Evolutionary conservation across 2,113 vertebrate genomes (phyloP).

Genomic region (Cisticola juncidis): DNA sequence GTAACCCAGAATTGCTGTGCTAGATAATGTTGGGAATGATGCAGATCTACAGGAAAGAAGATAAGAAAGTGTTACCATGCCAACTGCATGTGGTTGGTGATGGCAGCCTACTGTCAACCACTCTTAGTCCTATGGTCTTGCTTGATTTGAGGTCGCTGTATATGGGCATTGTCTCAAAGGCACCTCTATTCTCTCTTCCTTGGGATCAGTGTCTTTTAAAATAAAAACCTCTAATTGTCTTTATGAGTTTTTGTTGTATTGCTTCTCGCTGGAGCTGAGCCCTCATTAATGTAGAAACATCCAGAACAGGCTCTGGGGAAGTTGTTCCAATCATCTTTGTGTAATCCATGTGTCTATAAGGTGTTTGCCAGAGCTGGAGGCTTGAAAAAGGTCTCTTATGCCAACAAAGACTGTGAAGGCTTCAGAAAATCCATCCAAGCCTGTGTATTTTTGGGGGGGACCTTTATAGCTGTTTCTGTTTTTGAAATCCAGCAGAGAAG

Average conservation of each 20-base stretch:
- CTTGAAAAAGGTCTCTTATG: neutral
- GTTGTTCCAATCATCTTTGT: neutral
- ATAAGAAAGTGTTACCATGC: neutral
- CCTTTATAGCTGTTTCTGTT: neutral
- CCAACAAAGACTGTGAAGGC: neutral
- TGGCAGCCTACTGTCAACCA: neutral
- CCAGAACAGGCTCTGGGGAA: neutral
- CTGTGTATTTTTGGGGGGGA: neutral
- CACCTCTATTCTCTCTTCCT: neutral
- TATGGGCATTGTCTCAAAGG: neutral
- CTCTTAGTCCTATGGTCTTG: neutral
- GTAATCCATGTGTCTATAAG: neutral
- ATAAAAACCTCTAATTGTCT: neutral
- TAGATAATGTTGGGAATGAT: neutral
- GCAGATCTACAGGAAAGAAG: neutral
- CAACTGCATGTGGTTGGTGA: neutral
- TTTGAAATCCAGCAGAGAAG: neutral
- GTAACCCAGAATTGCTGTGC: neutral
- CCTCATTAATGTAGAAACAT: neutral
- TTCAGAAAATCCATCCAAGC: neutral
- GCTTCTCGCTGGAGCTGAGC: neutral
- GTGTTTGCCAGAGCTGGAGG: neutral
- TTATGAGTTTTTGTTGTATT: neutral
- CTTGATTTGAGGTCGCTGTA: neutral
- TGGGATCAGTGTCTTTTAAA: neutral